Conservation (phyloP, 2,113 vertebrate species). For the Gavialis gangeticus region DNA sequence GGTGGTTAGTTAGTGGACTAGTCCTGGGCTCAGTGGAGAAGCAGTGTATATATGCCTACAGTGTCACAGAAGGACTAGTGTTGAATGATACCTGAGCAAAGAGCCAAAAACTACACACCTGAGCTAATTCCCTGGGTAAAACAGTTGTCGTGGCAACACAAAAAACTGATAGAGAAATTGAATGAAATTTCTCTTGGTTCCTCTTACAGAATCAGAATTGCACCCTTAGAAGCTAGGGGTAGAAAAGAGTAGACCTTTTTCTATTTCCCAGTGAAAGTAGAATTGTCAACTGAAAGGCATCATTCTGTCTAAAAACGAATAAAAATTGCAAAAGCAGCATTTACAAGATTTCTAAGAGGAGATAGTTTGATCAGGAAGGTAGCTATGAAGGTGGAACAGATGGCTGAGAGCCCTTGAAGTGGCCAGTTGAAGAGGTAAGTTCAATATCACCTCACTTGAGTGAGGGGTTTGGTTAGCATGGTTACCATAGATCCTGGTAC, state of each 20-base stretch:
- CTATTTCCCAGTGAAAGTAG: neutral
- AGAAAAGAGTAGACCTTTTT: neutral
- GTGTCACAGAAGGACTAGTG: neutral
- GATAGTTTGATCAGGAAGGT: neutral
- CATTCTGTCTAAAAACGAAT: neutral
- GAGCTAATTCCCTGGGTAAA: neutral
- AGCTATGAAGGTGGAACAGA: accelerated
- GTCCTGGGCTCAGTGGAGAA: too few relatives aligned
- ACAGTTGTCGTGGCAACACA: neutral
- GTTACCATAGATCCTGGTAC: neutral
- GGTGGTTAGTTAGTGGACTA: too few relatives aligned
- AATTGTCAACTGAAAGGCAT: accelerated
- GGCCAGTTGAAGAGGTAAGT: accelerated
- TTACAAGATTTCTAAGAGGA: accelerated
- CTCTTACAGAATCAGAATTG: neutral
- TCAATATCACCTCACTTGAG: neutral
- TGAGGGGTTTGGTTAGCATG: accelerated
- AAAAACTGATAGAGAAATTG: accelerated
- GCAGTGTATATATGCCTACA: too few relatives aligned
- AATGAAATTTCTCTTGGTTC: neutral
- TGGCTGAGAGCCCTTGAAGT: neutral
- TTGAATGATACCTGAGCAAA: neutral
- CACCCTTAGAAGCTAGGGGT: neutral
- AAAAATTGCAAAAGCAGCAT: accelerated
- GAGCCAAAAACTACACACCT: neutral